Conservation (phyloP, 2,797 vertebrate genomes). For the Distichodus sexfasciatus region DNA sequence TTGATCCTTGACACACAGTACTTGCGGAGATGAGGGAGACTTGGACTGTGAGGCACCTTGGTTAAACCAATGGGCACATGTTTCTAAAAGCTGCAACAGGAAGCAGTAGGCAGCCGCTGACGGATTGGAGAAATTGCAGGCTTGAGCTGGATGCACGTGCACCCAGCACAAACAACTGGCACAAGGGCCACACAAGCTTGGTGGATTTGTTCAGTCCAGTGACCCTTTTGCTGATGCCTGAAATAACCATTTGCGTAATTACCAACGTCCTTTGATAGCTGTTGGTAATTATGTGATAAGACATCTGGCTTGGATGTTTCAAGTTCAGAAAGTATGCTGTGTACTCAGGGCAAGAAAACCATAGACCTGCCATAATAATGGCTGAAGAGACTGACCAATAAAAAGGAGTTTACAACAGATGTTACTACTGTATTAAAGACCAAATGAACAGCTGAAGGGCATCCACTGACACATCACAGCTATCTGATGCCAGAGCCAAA, state of each 20-base stretch:
- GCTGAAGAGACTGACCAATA: slow-evolving; percentile 22
- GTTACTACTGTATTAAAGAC: slow-evolving; percentile 25
- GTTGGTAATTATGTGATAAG: slow-evolving; percentile 41
- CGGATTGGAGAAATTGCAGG: slow-evolving; percentile 77
- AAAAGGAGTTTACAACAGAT: slow-evolving; percentile 33
- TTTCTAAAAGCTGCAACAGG: slow-evolving; percentile 81
- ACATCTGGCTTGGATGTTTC: slow-evolving; percentile 1
- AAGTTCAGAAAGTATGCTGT: slow-evolving; percentile 4
- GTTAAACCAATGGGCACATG: slow-evolving; percentile 65
- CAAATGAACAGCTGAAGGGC: slow-evolving; percentile 41
- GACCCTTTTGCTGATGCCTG: slow-evolving; percentile 41
- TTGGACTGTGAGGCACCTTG: slow-evolving; percentile 68
- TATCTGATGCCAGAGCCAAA: slow-evolving; percentile 40
- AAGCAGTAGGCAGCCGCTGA: slow-evolving; percentile 74
- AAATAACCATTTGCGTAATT: slow-evolving; percentile 36
- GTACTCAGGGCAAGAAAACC: slow-evolving; percentile 25
- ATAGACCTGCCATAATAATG: slow-evolving; percentile 2
- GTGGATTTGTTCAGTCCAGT: slow-evolving; percentile 44
- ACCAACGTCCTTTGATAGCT: slow-evolving; percentile 21
- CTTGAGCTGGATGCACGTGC: slow-evolving; percentile 65
- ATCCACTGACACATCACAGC: slow-evolving; percentile 45
- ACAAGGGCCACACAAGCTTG: slow-evolving; percentile 51
- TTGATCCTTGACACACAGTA: slow-evolving; percentile 23
- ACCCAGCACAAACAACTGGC: slow-evolving; percentile 72
- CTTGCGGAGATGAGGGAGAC: slow-evolving; percentile 42